Percentiles rank a stretch among this genome's conserved stretches.
phyloP scores from a whole-genome alignment of 2,888 invertebrate genomes.

The Heterodera filipjevi region DNA sequence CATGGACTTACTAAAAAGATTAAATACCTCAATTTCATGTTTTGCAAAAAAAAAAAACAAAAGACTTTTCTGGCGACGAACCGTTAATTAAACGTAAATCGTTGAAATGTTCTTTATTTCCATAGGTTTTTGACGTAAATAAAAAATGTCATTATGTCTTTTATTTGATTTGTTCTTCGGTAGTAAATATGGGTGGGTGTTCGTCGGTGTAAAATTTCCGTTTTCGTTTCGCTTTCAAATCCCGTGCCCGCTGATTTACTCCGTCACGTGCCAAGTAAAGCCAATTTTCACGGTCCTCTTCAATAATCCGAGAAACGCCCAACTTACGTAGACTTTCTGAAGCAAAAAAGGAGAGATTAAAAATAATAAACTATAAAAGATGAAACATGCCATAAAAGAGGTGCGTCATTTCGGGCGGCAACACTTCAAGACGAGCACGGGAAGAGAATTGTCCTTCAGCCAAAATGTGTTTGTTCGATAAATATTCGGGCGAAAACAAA shows the following conservation, averaged over 20 bases:
- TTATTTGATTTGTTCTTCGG: not conserved
- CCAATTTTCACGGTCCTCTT: slow-evolving; percentile 11
- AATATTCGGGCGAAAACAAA: not conserved
- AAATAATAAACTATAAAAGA: not conserved
- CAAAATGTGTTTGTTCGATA: slow-evolving; percentile 10
- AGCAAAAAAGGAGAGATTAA: not conserved
- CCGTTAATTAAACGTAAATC: too few species aligned
- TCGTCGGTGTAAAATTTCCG: slow-evolving; percentile 9
- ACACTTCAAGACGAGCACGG: not conserved
- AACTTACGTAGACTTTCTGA: slow-evolving; percentile 5
- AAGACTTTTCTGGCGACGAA: too few species aligned
- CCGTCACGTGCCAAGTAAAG: slow-evolving; percentile 19
- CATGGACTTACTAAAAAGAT: too few species aligned
- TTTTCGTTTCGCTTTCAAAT: slow-evolving; percentile 12
- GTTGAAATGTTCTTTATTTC: too few species aligned
- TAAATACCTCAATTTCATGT: too few species aligned
- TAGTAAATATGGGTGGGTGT: not conserved
- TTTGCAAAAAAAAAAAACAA: too few species aligned
- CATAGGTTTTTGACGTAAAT: too few species aligned
- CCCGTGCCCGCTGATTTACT: slow-evolving; percentile 9
- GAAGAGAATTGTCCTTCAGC: slow-evolving; percentile 8
- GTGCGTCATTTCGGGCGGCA: slow-evolving; percentile 3
- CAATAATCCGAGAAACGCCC: not conserved
- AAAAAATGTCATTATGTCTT: too few species aligned
- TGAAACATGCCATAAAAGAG: not conserved